Evolutionary conservation across 2,797 vertebrate species (phyloP), one percentile per base, ranked within the genome.

Genomic region (Rallus crepitans): DNA sequence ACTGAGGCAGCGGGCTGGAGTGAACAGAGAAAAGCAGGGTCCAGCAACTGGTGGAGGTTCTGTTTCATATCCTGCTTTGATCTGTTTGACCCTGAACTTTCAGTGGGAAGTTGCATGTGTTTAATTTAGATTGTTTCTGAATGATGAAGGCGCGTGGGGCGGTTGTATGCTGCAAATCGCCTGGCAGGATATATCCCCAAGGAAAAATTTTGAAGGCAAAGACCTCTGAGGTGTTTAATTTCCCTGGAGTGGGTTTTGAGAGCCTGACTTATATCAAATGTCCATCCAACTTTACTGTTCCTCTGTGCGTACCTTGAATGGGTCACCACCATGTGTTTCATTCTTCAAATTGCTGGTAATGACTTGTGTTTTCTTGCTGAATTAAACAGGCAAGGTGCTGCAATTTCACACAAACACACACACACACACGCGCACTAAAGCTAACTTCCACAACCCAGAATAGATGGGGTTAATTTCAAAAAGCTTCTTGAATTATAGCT

Each of bases 251-350:
- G 39, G 8, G 9, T 72, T 61, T 65, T 17, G 18, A 59, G 47
- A 69, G 28, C 24, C 25, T 71, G 18, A 37, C 35, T 56, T 59
- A 25, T 37, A 53, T 23, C 8, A 40, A 42, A 0, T 45, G 8
- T 7, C 19, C 63, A 7, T 73, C 7, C 21, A 68, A 2, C 21
- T 40, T 68, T 7, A 20, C 10, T 66, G 0, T 33, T 78, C 35
- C 8, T 82, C 2, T 0, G 0, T 9, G 11, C 27, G 4, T 40
- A 5, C 30, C n/a, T 52, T 60, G 19, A 39, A 31, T 15, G 16
- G 31, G 16, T 53, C 48, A 48, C 19, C 15, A 6, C 11, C 18
- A 6, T 19, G n/a, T 60, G 27, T 20, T 83, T 45, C 37, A 16
- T 35, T 17, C 15, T 33, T 28, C 17, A 6, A 15, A 4, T 6